These are phyloP conservation scores for Candidula unifasciata DNA, from an alignment of 2,888 invertebrate species.

Conservation along the genomic window DNA sequence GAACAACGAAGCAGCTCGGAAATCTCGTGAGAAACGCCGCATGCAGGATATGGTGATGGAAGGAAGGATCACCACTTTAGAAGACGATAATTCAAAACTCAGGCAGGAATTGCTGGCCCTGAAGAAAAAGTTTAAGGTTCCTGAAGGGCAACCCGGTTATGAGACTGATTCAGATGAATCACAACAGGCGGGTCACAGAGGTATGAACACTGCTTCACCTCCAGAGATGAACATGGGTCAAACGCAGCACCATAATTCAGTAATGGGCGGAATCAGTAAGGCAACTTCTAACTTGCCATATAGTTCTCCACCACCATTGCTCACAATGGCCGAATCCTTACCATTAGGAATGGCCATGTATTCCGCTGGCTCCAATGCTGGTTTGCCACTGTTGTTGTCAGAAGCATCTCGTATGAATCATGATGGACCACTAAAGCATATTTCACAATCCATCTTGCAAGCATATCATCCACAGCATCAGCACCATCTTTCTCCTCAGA, in stretches of 20 bases:
- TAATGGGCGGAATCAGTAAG: not conserved
- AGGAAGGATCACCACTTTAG: conserved; percentile 93
- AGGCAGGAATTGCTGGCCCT: conserved; percentile 95
- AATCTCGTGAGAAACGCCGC: conserved; percentile 96
- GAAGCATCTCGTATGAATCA: conserved; percentile 31
- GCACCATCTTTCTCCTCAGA: conserved; percentile 31
- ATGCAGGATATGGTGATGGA: conserved; percentile 98
- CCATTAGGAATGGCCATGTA: conserved; percentile 51
- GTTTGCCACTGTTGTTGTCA: conserved; percentile 46
- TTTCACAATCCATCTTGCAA: not conserved
- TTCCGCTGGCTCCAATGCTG: conserved; percentile 13
- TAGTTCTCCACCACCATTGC: conserved; percentile 56
- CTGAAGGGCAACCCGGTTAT: conserved; percentile 59
- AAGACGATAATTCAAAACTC: conserved; percentile 95
- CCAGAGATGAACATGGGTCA: not conserved
- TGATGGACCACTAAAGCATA: conserved; percentile 14
- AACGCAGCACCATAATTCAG: not conserved
- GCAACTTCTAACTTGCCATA: conserved; percentile 34
- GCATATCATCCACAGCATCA: conserved; percentile 28
- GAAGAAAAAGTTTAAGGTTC: conserved; percentile 84
- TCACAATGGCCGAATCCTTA: conserved; percentile 53
- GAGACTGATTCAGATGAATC: conserved; percentile 7
- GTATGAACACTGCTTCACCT: conserved; percentile 14
- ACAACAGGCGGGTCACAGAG: conserved; percentile 17
- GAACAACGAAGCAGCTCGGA: conserved; percentile 96